Evolutionary conservation across 2,113 vertebrate species (phyloP).

Genomic region (Arizona elegans): DNA sequence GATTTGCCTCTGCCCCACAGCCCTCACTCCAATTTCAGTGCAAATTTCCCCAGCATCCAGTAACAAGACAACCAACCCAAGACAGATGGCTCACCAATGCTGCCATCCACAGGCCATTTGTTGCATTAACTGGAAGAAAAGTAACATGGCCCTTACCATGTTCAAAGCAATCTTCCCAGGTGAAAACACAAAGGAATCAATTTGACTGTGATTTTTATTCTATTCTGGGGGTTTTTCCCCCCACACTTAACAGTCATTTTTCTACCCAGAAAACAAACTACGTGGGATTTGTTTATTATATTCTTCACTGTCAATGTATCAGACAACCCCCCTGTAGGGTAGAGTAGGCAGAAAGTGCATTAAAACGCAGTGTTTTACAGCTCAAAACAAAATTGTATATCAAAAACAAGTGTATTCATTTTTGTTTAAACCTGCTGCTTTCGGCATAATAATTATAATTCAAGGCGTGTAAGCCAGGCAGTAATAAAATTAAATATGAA

Average conservation of each 20-base stretch:
- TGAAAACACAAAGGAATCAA: not conserved
- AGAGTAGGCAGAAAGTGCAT: not conserved
- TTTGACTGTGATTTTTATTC: not conserved
- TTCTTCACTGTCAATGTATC: not conserved
- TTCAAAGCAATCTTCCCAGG: not conserved
- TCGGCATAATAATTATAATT: not conserved
- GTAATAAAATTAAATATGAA: not conserved
- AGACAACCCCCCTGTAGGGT: not conserved
- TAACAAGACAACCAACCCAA: not conserved
- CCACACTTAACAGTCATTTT: not conserved
- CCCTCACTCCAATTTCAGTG: not conserved
- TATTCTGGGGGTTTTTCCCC: not conserved
- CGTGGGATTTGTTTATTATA: not conserved
- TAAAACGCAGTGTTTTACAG: not conserved
- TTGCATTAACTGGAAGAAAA: not conserved
- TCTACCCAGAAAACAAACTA: not conserved
- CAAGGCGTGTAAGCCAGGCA: not conserved
- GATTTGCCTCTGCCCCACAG: not conserved
- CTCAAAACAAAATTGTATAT: not conserved
- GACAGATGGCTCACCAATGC: not conserved
- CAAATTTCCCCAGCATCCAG: not conserved
- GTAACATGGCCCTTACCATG: too few relatives aligned
- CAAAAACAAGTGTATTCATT: not conserved
- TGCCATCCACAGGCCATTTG: constrained; percentile 11
- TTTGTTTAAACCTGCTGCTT: not conserved